Evolutionary conservation across 1,140 invertebrate genomes (phyloP).

Genomic region (Phortica variegata): DNA sequence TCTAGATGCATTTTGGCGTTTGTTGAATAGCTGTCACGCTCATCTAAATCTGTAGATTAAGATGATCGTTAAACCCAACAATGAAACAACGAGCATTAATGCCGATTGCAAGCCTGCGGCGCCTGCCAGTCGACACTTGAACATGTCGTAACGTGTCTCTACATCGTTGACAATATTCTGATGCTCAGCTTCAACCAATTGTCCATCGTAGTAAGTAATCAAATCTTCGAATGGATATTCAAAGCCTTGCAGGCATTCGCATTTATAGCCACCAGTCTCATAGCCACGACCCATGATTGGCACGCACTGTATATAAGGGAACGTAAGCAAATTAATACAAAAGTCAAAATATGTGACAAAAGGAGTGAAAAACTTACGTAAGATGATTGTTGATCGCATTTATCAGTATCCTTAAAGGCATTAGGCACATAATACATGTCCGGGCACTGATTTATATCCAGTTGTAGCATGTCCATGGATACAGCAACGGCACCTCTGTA

Average conservation of each 20-base stretch:
- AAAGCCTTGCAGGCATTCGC: constrained; percentile 94
- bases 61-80: constrained; percentile 44
- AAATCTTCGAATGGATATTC: constrained; percentile 96
- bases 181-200: constrained; percentile 93
- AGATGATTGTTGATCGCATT: constrained; percentile 87
- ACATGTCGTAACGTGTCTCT: constrained; percentile 82
- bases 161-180: constrained; percentile 78
- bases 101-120: constrained; percentile 66
- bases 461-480: constrained; percentile 83
- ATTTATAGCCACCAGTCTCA: constrained; percentile 95
- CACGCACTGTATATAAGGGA: constrained; percentile 72
- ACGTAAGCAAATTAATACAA: constrained; percentile 10
- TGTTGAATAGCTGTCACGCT: constrained; percentile 29
- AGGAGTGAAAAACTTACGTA: constrained; percentile 86
- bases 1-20: neutral
- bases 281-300: constrained; percentile 89
- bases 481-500: constrained; percentile 91
- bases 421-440: constrained; percentile 86
- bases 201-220: constrained; percentile 95
- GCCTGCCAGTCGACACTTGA: constrained; percentile 86
- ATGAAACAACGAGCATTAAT: constrained; percentile 43
- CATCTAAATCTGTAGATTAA: constrained; percentile 53
- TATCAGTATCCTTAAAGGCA: constrained; percentile 93
- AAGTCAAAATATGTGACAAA: neutral
- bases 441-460: constrained; percentile 96